Conservation (phyloP, 2,888 invertebrate genomes). For the Lycophotia porphyrea region DNA sequence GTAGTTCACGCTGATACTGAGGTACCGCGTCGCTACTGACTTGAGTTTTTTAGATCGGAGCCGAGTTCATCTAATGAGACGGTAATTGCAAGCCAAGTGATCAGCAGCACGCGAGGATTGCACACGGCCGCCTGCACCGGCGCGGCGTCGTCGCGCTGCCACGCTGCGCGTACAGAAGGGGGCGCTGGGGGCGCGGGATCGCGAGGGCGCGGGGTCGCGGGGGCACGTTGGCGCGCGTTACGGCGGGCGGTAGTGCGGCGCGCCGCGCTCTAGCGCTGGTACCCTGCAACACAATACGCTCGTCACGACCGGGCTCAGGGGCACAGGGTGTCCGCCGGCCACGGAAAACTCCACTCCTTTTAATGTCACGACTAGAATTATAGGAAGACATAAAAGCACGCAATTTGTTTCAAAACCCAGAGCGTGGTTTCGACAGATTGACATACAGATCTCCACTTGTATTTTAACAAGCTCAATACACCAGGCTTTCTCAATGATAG, state of each 20-base stretch:
- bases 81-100: constrained; percentile 34
- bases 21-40: background rate
- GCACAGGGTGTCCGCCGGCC: background rate
- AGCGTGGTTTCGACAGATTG: too few species aligned
- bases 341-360: background rate
- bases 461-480: background rate
- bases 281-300: constrained; percentile 76
- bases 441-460: background rate
- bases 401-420: background rate
- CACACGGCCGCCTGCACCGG: background rate
- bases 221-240: constrained; percentile 43
- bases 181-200: background rate
- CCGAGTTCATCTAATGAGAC: background rate
- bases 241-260: constrained; percentile 75
- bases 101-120: background rate
- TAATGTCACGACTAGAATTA: background rate
- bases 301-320: constrained; percentile 5
- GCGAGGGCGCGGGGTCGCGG: background rate
- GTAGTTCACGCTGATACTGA: background rate
- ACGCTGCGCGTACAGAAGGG: background rate
- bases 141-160: background rate
- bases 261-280: constrained; percentile 82
- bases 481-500: background rate
- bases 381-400: background rate
- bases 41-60: background rate